phyloP scores from a whole-genome alignment of 2,888 invertebrate species.

The Phalera bucephala region DNA sequence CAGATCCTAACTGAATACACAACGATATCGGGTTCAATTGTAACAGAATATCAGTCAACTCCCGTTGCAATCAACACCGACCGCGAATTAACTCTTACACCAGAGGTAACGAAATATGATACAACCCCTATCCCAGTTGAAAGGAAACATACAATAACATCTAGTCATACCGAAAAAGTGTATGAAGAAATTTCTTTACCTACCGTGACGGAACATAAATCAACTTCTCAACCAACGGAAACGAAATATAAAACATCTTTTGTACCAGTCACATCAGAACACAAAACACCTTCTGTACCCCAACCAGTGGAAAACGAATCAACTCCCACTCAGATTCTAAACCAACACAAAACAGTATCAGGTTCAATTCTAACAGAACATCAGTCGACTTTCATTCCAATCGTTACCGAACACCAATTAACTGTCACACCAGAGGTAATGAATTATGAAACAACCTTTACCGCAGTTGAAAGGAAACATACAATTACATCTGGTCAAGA shows the following conservation, averaged over 20 bases:
- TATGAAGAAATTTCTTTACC: too few species aligned
- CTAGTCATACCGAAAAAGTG: not conserved
- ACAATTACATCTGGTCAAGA: not conserved
- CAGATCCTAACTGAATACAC: not conserved
- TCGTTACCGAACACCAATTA: not conserved
- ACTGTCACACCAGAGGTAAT: not conserved
- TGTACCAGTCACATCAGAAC: not conserved
- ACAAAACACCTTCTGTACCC: not conserved
- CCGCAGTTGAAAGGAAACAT: not conserved
- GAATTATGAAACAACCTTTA: not conserved
- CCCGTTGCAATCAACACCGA: not conserved
- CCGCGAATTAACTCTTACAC: not conserved
- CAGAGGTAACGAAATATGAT: not conserved
- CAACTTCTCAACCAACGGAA: too few species aligned
- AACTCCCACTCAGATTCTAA: not conserved
- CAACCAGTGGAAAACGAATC: too few species aligned
- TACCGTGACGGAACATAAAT: too few species aligned
- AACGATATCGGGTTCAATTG: not conserved
- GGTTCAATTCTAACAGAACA: not conserved
- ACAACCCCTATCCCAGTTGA: not conserved
- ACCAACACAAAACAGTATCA: not conserved
- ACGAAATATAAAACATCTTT: not conserved
- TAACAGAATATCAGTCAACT: not conserved
- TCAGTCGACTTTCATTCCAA: not conserved
- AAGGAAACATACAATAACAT: not conserved